Percentiles rank a stretch among this genome's conserved stretches.
Conservation (phyloP, 2,888 invertebrate genomes). For the Acleris sparsana region DNA sequence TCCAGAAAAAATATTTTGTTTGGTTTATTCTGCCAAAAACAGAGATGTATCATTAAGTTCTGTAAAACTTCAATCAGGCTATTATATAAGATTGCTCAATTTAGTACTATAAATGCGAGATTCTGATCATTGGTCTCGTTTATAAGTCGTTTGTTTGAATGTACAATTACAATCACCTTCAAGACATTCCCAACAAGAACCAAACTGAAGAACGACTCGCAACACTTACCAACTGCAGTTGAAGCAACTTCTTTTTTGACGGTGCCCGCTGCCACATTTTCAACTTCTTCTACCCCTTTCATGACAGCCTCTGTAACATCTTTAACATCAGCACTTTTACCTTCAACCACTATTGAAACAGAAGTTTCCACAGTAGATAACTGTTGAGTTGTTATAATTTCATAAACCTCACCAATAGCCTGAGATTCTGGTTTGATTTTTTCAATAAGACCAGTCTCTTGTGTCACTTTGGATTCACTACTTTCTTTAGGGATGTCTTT, state of each 20-base stretch:
- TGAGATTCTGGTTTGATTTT: constrained; percentile 5
- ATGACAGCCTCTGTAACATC: constrained; percentile 20
- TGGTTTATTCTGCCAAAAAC: too few relatives aligned
- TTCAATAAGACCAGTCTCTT: neutral
- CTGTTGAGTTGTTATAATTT: constrained; percentile 33
- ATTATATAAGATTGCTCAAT: too few relatives aligned
- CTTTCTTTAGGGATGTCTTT: neutral
- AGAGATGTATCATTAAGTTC: too few relatives aligned
- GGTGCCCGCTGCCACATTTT: neutral
- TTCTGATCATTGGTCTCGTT: too few relatives aligned
- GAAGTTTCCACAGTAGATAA: constrained; percentile 30
- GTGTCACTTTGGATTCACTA: neutral
- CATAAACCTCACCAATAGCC: constrained; percentile 23
- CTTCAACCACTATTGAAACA: constrained; percentile 27
- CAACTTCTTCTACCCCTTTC: neutral
- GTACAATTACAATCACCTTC: too few relatives aligned
- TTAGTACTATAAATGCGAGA: too few relatives aligned
- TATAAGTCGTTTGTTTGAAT: too few relatives aligned
- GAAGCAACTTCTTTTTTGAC: neutral
- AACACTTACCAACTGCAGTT: constrained; percentile 20
- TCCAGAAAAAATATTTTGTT: too few relatives aligned
- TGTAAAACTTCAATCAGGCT: too few relatives aligned
- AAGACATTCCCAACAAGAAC: too few relatives aligned
- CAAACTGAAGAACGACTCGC: neutral
- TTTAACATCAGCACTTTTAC: constrained; percentile 18